phyloP scores from a whole-genome alignment of 2,888 invertebrate species.

The Erebia palarica region DNA sequence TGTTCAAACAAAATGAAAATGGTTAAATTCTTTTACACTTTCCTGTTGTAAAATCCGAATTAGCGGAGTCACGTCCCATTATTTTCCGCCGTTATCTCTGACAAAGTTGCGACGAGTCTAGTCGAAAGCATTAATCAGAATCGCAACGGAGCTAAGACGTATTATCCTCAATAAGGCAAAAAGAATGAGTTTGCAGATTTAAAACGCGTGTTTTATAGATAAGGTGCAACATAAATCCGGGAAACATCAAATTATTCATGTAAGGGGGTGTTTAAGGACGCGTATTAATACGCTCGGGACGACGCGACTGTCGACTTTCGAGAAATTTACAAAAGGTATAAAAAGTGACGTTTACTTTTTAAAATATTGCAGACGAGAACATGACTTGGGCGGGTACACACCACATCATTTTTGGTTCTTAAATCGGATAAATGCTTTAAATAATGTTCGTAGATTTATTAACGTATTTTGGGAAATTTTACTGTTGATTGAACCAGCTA shows the following conservation, averaged over 20 bases:
- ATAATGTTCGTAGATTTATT: background rate
- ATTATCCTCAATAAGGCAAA: slow-evolving; percentile 80
- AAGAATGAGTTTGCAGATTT: slow-evolving; percentile 80
- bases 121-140: slow-evolving; percentile 79
- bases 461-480: background rate
- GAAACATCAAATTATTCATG: slow-evolving; percentile 82
- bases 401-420: background rate
- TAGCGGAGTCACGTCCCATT: slow-evolving; percentile 78
- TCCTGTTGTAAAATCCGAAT: slow-evolving; percentile 59
- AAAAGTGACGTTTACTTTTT: slow-evolving; percentile 68
- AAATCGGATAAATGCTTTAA: slow-evolving; percentile 3
- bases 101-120: slow-evolving; percentile 74
- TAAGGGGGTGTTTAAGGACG: slow-evolving; percentile 77
- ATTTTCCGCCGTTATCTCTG: slow-evolving; percentile 78
- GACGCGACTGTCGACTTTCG: slow-evolving; percentile 55
- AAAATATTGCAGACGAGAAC: slow-evolving; percentile 67
- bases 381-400: slow-evolving; percentile 70
- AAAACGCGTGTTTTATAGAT: slow-evolving; percentile 79
- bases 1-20: slow-evolving; percentile 28
- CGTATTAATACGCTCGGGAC: slow-evolving; percentile 71
- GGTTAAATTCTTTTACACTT: slow-evolving; percentile 29
- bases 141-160: slow-evolving; percentile 73
- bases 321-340: slow-evolving; percentile 68
- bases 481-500: too few relatives aligned
- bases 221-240: slow-evolving; percentile 70